These are phyloP conservation scores for Cantharis flavilabris DNA, from an alignment of 2,888 invertebrate genomes.

Conservation along the genomic window DNA sequence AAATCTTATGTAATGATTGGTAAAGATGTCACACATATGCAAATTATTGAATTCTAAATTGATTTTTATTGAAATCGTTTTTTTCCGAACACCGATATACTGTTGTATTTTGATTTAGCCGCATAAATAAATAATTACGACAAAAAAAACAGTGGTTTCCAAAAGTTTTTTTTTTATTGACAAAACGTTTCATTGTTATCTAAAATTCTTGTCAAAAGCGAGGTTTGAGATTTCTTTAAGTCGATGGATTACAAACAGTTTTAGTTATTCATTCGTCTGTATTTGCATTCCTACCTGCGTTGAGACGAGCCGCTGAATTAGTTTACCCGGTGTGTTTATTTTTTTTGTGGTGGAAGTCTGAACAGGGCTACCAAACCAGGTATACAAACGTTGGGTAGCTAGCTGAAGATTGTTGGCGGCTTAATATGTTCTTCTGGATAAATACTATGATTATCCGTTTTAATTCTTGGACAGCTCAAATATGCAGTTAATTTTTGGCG, in stretches of 20 bases:
- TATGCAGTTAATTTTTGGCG: neutral
- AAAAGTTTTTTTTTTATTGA: neutral
- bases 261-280: conserved; percentile 14
- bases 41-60: neutral
- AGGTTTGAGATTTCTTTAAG: neutral
- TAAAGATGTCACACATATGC: neutral
- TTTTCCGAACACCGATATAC: neutral
- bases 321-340: conserved; percentile 8
- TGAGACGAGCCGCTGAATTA: conserved; percentile 3
- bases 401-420: conserved; percentile 1
- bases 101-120: neutral
- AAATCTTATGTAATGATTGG: neutral
- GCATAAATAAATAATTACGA: neutral
- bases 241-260: neutral
- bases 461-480: conserved; percentile 17
- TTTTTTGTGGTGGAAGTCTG: conserved; percentile 11
- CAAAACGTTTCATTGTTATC: neutral
- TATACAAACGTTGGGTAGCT: neutral
- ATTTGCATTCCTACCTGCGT: conserved; percentile 29
- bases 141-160: neutral
- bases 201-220: neutral
- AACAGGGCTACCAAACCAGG: neutral
- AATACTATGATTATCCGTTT: conserved; percentile 28
- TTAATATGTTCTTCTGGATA: conserved; percentile 6
- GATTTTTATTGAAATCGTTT: neutral